Conservation (phyloP, 1,140 invertebrate genomes). For the Sinella curviseta region DNA sequence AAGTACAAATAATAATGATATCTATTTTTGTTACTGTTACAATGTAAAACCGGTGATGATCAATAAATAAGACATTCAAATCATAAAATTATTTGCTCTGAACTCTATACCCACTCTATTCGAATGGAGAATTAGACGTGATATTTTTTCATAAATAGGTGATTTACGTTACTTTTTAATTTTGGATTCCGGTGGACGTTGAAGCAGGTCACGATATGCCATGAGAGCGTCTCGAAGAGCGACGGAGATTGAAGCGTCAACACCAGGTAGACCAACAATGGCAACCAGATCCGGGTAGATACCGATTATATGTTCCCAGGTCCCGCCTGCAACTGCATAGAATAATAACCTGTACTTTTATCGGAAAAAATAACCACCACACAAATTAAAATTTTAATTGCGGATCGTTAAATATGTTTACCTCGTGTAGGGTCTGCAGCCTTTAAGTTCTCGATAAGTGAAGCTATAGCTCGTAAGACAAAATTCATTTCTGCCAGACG, state of each 20-base stretch:
- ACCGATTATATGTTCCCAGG: constrained; percentile 89
- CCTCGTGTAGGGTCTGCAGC: constrained; percentile 83
- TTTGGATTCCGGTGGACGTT: constrained; percentile 60
- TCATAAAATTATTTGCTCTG: neutral
- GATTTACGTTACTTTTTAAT: neutral
- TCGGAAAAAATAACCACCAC: constrained; percentile 44
- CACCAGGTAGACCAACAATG: constrained; percentile 74
- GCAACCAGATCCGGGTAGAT: constrained; percentile 86
- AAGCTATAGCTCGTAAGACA: constrained; percentile 92
- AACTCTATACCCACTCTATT: no score
- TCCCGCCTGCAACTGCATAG: constrained; percentile 74
- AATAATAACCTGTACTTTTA: constrained; percentile 36
- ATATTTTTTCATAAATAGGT: neutral
- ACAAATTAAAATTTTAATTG: neutral
- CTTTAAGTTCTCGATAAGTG: constrained; percentile 86
- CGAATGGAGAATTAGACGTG: neutral
- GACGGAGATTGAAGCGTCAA: constrained; percentile 74
- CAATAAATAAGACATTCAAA: no score
- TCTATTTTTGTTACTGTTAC: no score
- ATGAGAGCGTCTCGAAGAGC: constrained; percentile 79
- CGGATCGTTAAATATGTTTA: constrained; percentile 54
- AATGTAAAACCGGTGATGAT: no score
- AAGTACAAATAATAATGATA: no score
- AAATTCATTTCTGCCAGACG: constrained; percentile 93
- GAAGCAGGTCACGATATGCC: constrained; percentile 82